Evolutionary conservation across 2,113 vertebrate genomes (phyloP), one percentile per base, ranked within the genome.

Genomic region (Otolemur garnettii): DNA sequence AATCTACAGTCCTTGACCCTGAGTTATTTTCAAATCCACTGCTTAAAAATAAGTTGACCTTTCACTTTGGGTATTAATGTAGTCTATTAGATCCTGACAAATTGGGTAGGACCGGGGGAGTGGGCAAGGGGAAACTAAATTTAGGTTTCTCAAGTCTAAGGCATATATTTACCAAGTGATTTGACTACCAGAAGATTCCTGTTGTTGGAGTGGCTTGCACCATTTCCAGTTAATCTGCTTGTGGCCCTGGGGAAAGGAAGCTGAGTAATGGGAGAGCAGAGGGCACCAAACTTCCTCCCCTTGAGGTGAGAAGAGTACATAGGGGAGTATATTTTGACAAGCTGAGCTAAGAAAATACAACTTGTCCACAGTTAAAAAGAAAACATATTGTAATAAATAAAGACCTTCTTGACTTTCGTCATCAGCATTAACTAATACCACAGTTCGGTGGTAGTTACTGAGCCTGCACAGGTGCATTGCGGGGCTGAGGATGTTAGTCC

Each of bases 401-500:
- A 91, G 80, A 90, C 75, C 94, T 90, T 64, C 90, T 75, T 77
- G 74, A 96, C 83, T 95, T 93, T 82, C 91, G 92, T 96, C 93
- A 42, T 96, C 96, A 64, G 21, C 0, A 2, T 93, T 97, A 94
- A 93, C 91, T 87, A 92, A 92, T 96, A 69, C 75, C 87, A 55
- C 57, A 81, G 75, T 17, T 42, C 71, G 60, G 33, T n/a, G 95
- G 66, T 94, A 87, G 3, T 93, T 91, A 81, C 60, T 68, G 96
- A 98, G 90, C 53, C 94, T 93, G 33, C 80, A 72, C 97, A 97
- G 96, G 95, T 98, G 97, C 77, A 69, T 11, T 17, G 21, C 55
- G 59, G 87, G 69, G 14, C 87, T 59, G 38, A 75, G 38, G 62
- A 80, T 60, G 38, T 92, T 62, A 75, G 86, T 84, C 83, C 96